Evolutionary conservation across 2,113 vertebrate genomes (phyloP).

Genomic region (Motacilla alba): DNA sequence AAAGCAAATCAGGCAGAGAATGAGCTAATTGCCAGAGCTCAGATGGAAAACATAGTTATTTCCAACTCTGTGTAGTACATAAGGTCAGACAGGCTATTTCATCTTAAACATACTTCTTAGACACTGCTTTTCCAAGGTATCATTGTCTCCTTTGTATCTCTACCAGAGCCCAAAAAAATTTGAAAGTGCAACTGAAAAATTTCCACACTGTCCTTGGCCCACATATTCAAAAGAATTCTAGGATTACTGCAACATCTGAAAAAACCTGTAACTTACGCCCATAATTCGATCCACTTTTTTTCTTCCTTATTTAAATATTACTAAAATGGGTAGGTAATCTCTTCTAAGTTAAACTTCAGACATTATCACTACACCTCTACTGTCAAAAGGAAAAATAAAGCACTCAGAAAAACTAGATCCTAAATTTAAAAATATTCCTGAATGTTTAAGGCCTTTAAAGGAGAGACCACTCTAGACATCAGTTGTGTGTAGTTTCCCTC

Average conservation of each 20-base stretch:
- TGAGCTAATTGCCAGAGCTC: background rate
- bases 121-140: background rate
- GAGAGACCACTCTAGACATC: background rate
- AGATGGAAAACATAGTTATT: background rate
- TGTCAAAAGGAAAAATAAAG: background rate
- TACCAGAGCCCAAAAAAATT: background rate
- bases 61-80: background rate
- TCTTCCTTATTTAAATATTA: background rate
- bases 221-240: background rate
- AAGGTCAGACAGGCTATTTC: background rate
- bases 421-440: background rate
- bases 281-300: background rate
- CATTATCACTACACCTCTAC: background rate
- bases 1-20: background rate
- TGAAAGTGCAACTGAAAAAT: background rate
- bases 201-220: background rate
- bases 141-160: background rate
- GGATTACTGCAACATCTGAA: background rate
- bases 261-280: background rate
- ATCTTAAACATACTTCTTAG: background rate
- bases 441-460: background rate
- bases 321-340: background rate
- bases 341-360: background rate
- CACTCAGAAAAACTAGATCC: background rate
- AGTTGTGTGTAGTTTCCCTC: fast-evolving